A percentile compares a stretch with the other conserved stretches of the same genome.
Evolutionary conservation across 2,888 invertebrate genomes (phyloP).

Genomic region (Oxyscelio sp.): DNA sequence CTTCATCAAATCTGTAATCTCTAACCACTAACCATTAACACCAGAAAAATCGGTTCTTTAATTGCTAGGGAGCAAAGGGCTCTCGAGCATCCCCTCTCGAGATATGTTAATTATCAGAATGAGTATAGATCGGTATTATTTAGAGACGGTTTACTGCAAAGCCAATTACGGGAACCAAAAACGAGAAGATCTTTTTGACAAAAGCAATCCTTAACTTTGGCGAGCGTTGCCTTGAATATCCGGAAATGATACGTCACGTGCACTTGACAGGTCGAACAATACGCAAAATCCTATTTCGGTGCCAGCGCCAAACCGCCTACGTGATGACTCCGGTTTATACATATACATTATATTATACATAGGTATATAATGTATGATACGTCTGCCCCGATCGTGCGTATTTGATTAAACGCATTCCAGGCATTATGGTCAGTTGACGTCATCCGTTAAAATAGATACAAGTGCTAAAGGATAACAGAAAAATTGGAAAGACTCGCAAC

Average conservation of each 20-base stretch:
- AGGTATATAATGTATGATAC: too few species aligned
- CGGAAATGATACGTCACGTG: conserved; percentile 85
- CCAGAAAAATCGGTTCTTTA: conserved; percentile 55
- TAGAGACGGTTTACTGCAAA: conserved; percentile 77
- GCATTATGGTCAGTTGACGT: too few species aligned
- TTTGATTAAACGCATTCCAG: not conserved
- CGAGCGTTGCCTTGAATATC: conserved; percentile 69
- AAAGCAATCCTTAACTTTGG: conserved; percentile 59
- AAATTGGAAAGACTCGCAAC: too few species aligned
- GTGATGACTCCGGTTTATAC: conserved; percentile 33
- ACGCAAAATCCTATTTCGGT: conserved; percentile 72
- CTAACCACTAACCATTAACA: too few species aligned
- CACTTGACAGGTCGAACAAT: conserved; percentile 83
- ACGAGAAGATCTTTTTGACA: conserved; percentile 65
- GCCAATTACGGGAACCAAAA: conserved; percentile 81
- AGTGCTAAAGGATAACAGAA: too few species aligned
- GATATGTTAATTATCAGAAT: conserved; percentile 71
- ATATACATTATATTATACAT: conserved; percentile 14
- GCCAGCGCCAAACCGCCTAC: conserved; percentile 51
- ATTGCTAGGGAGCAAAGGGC: conserved; percentile 36
- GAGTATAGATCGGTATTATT: conserved; percentile 60
- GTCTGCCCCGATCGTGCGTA: too few species aligned
- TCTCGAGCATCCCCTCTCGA: conserved; percentile 27
- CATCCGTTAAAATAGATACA: too few species aligned
- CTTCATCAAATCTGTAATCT: too few species aligned